These are phyloP conservation scores for Terebella lapidaria DNA, from an alignment of 2,888 invertebrate species.

Conservation along the genomic window DNA sequence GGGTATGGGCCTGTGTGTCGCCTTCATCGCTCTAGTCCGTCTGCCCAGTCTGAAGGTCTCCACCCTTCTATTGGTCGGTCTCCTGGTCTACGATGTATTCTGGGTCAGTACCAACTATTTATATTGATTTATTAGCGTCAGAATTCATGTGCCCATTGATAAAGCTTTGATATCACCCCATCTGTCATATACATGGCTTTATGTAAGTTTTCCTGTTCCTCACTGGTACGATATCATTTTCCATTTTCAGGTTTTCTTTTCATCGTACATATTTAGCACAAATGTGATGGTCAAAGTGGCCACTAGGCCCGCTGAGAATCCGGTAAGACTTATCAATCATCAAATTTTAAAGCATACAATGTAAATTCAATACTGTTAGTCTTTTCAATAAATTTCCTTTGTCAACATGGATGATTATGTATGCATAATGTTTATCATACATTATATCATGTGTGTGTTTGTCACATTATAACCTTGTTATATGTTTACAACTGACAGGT, in stretches of 20 bases:
- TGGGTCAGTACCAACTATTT: constrained; percentile 63
- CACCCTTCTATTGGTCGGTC: constrained; percentile 84
- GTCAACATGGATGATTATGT: too few relatives aligned
- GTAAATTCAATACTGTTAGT: too few relatives aligned
- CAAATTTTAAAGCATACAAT: too few relatives aligned
- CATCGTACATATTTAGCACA: constrained; percentile 95
- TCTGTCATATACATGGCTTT: neutral
- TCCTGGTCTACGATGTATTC: constrained; percentile 89
- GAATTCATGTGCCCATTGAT: too few relatives aligned
- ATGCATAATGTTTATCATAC: too few relatives aligned
- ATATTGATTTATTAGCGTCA: neutral
- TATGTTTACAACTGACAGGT: too few relatives aligned
- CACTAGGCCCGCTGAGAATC: constrained; percentile 57
- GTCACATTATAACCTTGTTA: too few relatives aligned
- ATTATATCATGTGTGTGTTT: too few relatives aligned
- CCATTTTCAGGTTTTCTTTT: constrained; percentile 73
- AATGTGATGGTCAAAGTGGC: constrained; percentile 97
- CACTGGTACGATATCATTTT: too few relatives aligned
- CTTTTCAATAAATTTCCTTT: too few relatives aligned
- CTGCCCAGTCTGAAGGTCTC: constrained; percentile 94
- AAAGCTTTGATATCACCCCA: neutral
- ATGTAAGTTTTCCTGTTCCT: too few relatives aligned
- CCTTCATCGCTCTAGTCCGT: constrained; percentile 93
- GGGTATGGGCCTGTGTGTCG: constrained; percentile 97
- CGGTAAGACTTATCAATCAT: constrained; percentile 44